A percentile compares a stretch with the other conserved stretches of the same genome.
Evolutionary conservation across 2,888 invertebrate genomes (phyloP).

Genomic region (Epirrhoe tristata): DNA sequence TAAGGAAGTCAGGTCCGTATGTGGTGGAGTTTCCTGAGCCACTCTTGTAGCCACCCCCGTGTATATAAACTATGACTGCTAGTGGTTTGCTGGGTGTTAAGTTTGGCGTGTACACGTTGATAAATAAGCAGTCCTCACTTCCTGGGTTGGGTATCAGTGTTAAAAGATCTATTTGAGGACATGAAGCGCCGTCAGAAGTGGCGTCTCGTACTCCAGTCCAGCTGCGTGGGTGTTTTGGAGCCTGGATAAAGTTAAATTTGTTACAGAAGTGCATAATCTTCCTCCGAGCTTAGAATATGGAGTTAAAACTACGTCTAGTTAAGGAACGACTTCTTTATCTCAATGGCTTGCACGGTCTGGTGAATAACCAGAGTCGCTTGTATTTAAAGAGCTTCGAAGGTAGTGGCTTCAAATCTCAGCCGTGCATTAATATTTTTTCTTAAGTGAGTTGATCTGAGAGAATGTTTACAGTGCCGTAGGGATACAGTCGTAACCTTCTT

Average conservation of each 20-base stretch:
- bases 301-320: no score
- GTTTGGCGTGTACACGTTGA: slow-evolving; percentile 61
- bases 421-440: no score
- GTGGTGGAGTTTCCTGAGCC: slow-evolving; percentile 60
- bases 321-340: no score
- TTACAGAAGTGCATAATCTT: not conserved
- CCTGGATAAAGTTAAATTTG: slow-evolving; percentile 42
- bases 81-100: slow-evolving; percentile 40
- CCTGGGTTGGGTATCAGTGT: slow-evolving; percentile 41
- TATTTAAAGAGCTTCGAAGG: no score
- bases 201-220: slow-evolving; percentile 66
- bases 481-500: no score
- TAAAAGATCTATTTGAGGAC: slow-evolving; percentile 51
- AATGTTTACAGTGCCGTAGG: no score
- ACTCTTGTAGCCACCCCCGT: slow-evolving; percentile 55
- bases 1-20: slow-evolving; percentile 83
- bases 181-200: slow-evolving; percentile 56
- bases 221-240: slow-evolving; percentile 54
- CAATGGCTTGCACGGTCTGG: no score
- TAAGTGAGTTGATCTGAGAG: no score
- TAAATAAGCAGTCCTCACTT: slow-evolving; percentile 61
- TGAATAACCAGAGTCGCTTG: no score
- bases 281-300: no score
- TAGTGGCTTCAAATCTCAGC: no score
- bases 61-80: slow-evolving; percentile 63